Evolutionary conservation across 2,113 vertebrate species (phyloP), one percentile per base, ranked within the genome.

Genomic region (Plotosus lineatus): DNA sequence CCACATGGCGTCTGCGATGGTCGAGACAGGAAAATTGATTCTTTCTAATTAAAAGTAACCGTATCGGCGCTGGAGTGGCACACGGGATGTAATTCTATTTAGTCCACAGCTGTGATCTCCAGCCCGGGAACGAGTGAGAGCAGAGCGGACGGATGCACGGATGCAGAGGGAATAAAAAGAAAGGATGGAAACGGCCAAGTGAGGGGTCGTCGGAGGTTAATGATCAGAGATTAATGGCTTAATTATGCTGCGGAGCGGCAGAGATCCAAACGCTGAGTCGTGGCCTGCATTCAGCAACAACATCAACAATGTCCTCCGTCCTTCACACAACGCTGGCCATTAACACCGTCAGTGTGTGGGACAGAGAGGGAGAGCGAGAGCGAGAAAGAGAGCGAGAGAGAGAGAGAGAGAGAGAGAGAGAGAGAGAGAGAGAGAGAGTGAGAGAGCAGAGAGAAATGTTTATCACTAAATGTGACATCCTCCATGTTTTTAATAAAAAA

Each of bases 241-340:
- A 72, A 72, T 72, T 50, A 72, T 33, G 14, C 69, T 51, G 69
- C 15, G 28, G 17, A 50, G 69, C 50, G 69, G 68, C 68, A 50
- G 44, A 48, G 68, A 72, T 72, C 69, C 69, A 51, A 72, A 50
- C 28, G 9, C 44, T 33, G 69, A 72, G 69, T 8, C 28, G 68
- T 71, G 42, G 66, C 40, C 40, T 17, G n/a, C 44, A 31, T 72
- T 31, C 68, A 21, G 46, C 69, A 19, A 31, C 66, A 46, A 6
- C 68, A 71, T 50, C 68, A 50, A 23, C 69, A 50, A 33, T 38
- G 2, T 68, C 15, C 28, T 72, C 69, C 3, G 46, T 72, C 46
- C 69, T 72, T 72, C 69, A 72, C 69, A 72, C 69, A 51, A 72
- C 46, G 9, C 69, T 72, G 28, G 7, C 46, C 28, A 33, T 72